These are phyloP conservation scores for Amorpha juglandis DNA, from an alignment of 2,888 invertebrate genomes.

Conservation along the genomic window DNA sequence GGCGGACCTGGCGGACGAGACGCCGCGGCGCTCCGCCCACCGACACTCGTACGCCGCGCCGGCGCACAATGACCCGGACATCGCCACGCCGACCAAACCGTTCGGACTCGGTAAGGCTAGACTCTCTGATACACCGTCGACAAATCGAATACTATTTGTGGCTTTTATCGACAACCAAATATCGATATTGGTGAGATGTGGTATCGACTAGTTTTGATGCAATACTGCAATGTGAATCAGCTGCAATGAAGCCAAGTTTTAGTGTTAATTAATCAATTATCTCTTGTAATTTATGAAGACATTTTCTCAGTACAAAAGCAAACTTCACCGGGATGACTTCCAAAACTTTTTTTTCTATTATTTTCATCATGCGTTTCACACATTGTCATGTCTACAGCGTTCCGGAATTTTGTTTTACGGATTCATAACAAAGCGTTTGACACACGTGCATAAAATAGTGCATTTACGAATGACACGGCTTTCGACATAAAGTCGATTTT, in stretches of 20 bases:
- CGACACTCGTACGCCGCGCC: conserved; percentile 85
- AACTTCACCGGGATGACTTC: conserved; percentile 44
- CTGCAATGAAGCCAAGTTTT: not conserved
- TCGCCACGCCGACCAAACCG: conserved; percentile 87
- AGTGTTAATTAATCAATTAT: not conserved
- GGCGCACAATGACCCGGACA: conserved; percentile 78
- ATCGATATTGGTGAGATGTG: not conserved
- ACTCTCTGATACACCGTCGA: not conserved
- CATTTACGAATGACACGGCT: conserved; percentile 17
- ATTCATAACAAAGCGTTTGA: not conserved
- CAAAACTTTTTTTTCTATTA: conserved; percentile 45
- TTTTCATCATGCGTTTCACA: conserved; percentile 40
- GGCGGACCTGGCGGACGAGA: conserved; percentile 90
- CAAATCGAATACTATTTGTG: not conserved
- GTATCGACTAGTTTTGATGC: not conserved
- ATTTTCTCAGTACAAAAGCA: conserved; percentile 24
- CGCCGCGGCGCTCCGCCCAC: conserved; percentile 61
- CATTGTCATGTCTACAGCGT: conserved; percentile 55
- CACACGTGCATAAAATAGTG: conserved; percentile 28
- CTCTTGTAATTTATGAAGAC: conserved; percentile 17
- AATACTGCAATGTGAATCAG: not conserved
- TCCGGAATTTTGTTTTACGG: conserved; percentile 29
- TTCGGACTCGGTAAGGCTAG: conserved; percentile 91
- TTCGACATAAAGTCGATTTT: conserved; percentile 10
- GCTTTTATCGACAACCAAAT: not conserved